phyloP scores from a whole-genome alignment of 2,888 invertebrate species.

The Leucoptera coffeella region DNA sequence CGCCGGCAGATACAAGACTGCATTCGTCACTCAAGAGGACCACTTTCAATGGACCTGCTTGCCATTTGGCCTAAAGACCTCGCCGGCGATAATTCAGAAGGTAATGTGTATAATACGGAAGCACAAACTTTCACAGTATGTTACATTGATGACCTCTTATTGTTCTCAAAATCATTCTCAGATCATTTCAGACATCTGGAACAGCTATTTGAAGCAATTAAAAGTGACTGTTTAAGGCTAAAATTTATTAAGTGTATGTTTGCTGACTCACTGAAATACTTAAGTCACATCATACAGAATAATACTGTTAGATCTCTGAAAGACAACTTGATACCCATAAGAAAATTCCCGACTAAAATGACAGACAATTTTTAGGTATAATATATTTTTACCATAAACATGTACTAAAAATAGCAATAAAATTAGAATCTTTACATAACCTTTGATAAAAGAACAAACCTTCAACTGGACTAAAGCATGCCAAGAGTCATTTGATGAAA shows the following conservation, averaged over 20 bases:
- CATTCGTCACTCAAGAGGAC: constrained; percentile 11
- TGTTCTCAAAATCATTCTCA: constrained; percentile 3
- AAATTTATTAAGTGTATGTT: constrained; percentile 4
- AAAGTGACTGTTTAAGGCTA: constrained; percentile 1
- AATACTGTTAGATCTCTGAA: constrained; percentile 1
- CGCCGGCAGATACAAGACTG: constrained; percentile 13
- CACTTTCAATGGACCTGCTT: constrained; percentile 10
- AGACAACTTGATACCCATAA: neutral
- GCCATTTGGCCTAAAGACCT: constrained; percentile 12
- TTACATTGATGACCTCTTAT: constrained; percentile 3
- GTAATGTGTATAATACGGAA: constrained; percentile 7
- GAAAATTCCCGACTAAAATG: neutral
- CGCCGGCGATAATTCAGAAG: constrained; percentile 12
- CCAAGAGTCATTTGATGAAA: constrained; percentile 1
- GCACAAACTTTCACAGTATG: constrained; percentile 4
- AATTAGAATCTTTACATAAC: constrained; percentile 1
- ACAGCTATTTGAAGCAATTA: constrained; percentile 8
- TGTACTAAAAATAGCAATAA: constrained; percentile 3
- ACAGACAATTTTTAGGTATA: neutral
- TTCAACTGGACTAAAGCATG: constrained; percentile 3
- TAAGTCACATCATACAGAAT: constrained; percentile 1
- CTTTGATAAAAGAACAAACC: no score
- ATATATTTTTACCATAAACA: constrained; percentile 1
- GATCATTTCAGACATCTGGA: constrained; percentile 3
- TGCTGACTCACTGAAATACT: no score